phyloP scores from a whole-genome alignment of 2,797 vertebrate genomes.

The Cheirogaleus major region DNA sequence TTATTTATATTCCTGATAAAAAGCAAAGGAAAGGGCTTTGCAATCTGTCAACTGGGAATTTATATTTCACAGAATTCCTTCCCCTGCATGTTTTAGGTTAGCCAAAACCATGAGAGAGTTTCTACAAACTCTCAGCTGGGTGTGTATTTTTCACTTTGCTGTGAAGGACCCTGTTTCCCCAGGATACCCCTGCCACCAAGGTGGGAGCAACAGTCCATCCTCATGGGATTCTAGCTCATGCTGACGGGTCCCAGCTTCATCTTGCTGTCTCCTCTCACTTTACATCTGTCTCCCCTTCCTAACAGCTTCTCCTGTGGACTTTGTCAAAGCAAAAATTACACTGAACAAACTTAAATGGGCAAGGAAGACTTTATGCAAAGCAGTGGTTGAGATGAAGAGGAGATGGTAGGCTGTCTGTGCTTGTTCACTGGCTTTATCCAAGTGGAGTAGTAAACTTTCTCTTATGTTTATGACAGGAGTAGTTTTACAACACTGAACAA shows the following conservation, averaged over 20 bases:
- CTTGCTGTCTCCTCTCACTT: background rate
- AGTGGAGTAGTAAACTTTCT: background rate
- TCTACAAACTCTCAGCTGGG: background rate
- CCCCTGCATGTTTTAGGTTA: background rate
- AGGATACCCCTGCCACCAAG: background rate
- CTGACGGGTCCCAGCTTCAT: background rate
- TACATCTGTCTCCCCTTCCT: background rate
- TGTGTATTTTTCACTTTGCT: background rate
- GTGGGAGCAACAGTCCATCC: background rate
- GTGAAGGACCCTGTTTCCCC: background rate
- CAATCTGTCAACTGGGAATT: background rate
- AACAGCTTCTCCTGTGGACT: background rate
- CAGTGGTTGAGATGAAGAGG: background rate
- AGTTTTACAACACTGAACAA: background rate
- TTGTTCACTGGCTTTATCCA: background rate
- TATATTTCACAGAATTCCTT: background rate
- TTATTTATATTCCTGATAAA: slow-evolving; percentile 19
- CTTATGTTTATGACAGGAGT: too few relatives aligned
- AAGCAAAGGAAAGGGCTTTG: background rate
- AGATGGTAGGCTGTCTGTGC: background rate
- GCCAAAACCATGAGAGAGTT: background rate
- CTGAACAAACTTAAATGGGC: background rate
- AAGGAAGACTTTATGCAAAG: background rate
- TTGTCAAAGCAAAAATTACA: background rate
- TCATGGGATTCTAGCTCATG: background rate